These are phyloP conservation scores for Philonicus albiceps DNA, from an alignment of 2,888 invertebrate genomes.

Conservation along the genomic window DNA sequence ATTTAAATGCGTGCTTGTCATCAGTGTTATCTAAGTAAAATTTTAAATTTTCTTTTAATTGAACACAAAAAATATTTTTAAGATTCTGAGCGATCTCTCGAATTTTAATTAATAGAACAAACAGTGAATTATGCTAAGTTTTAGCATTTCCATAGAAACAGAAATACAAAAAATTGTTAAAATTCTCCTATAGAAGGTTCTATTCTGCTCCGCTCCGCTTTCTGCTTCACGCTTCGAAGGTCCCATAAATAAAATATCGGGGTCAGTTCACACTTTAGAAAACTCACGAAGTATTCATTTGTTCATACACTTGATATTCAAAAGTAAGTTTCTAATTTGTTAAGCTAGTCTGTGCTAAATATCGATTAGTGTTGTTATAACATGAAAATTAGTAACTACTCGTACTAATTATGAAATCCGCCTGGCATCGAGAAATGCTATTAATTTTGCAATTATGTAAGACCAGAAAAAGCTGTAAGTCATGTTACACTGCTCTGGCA, in stretches of 20 bases:
- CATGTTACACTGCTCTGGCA: neutral
- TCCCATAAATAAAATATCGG: neutral
- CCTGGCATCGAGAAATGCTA: neutral
- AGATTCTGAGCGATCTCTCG: too few relatives aligned
- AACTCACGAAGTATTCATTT: neutral
- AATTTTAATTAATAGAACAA: too few relatives aligned
- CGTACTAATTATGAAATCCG: neutral
- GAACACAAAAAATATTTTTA: too few relatives aligned
- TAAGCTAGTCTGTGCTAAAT: too few relatives aligned
- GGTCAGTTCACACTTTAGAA: neutral
- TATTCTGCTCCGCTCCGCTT: neutral
- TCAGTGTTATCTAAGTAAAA: too few relatives aligned
- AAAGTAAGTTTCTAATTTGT: too few relatives aligned
- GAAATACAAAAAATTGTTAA: too few relatives aligned
- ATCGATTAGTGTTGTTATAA: neutral
- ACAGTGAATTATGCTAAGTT: too few relatives aligned
- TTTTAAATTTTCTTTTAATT: too few relatives aligned
- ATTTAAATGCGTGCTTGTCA: too few relatives aligned
- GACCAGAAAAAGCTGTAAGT: neutral
- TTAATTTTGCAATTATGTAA: neutral
- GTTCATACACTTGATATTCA: neutral
- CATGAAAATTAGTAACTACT: neutral
- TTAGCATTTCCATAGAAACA: too few relatives aligned
- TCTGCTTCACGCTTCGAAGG: neutral
- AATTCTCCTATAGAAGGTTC: neutral